Evolutionary conservation across 2,797 vertebrate genomes (phyloP).

Genomic region (Schizopygopsis malacanthus): DNA sequence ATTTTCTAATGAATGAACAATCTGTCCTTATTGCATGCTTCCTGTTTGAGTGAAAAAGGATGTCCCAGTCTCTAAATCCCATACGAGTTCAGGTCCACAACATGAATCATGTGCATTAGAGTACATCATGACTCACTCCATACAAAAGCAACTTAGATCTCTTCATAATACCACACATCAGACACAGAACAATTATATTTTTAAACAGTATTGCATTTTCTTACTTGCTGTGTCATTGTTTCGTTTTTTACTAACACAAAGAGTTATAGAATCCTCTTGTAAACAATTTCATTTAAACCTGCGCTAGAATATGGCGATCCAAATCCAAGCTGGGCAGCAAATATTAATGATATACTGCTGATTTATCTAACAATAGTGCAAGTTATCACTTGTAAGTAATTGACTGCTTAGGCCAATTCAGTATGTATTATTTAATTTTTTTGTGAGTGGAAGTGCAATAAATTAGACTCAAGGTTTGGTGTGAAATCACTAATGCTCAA

Average conservation of each 20-base stretch:
- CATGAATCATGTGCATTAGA: constrained; percentile 39
- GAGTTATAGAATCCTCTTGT: background rate
- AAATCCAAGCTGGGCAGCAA: background rate
- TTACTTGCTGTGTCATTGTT: background rate
- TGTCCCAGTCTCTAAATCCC: constrained; percentile 48
- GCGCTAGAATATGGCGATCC: background rate
- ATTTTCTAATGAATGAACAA: constrained; percentile 19
- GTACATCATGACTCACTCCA: background rate
- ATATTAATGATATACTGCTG: too few relatives aligned
- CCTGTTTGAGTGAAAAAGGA: constrained; percentile 47
- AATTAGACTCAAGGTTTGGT: background rate
- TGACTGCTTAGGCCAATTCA: background rate
- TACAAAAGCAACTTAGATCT: constrained; percentile 42
- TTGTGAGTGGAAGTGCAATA: background rate
- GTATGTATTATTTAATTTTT: too few relatives aligned
- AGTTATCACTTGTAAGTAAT: background rate
- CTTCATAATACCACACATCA: constrained; percentile 38
- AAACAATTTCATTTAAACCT: background rate
- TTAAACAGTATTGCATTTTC: background rate
- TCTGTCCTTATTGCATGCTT: constrained; percentile 51
- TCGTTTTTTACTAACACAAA: too few relatives aligned
- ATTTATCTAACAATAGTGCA: background rate
- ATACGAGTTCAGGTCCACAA: constrained; percentile 52
- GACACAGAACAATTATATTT: constrained; percentile 34
- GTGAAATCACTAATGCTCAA: background rate